Conservation (phyloP, 2,797 vertebrate species). For the Chanos chanos region DNA sequence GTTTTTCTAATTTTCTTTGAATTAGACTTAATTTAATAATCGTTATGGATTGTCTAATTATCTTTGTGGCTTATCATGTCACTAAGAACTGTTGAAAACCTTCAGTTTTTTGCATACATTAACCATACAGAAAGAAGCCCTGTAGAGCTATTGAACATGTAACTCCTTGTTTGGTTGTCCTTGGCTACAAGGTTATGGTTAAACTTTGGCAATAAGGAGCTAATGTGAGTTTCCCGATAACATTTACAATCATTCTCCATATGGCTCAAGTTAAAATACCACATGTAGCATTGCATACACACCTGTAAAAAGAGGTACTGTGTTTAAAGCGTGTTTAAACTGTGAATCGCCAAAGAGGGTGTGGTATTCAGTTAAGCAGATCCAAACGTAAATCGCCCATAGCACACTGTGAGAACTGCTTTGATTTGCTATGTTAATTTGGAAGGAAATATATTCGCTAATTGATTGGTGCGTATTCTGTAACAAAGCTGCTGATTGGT, state of each 20-base stretch:
- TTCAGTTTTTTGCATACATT: too few relatives aligned
- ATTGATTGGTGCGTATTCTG: constrained; percentile 66
- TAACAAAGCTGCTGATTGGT: constrained; percentile 69
- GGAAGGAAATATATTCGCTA: constrained; percentile 66
- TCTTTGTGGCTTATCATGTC: too few relatives aligned
- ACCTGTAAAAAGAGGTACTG: constrained; percentile 30
- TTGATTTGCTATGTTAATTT: constrained; percentile 62
- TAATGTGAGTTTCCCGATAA: too few relatives aligned
- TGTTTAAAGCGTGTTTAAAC: constrained; percentile 33
- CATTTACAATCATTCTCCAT: too few relatives aligned
- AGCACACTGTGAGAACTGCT: constrained; percentile 53
- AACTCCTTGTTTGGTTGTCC: background rate
- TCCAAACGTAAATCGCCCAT: constrained; percentile 60
- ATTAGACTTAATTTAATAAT: too few relatives aligned
- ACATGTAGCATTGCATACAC: constrained; percentile 34
- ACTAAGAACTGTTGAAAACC: too few relatives aligned
- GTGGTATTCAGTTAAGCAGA: constrained; percentile 56
- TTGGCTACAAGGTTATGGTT: too few relatives aligned
- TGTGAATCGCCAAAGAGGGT: constrained; percentile 38
- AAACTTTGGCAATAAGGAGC: too few relatives aligned
- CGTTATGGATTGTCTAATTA: too few relatives aligned
- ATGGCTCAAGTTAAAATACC: constrained; percentile 28
- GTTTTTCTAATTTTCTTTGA: too few relatives aligned
- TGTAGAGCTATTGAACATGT: background rate
- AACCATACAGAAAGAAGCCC: too few relatives aligned